Base-by-base conservation (phyloP, 2,888 invertebrate genomes). In the Agrochola lota region DNA sequence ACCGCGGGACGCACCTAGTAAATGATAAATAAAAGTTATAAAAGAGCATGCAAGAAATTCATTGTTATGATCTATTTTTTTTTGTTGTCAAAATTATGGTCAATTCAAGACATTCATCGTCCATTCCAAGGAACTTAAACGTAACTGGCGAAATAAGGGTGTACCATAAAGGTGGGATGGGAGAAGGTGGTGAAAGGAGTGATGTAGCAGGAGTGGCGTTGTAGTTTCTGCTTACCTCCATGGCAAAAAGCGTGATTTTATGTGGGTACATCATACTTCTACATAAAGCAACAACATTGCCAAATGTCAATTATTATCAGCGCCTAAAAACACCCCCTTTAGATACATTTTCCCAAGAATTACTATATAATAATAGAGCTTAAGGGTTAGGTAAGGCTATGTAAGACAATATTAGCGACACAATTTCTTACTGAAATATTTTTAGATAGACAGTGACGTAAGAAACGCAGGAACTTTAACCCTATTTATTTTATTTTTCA, bases 401-500 rank as follows among this genome's bases (percentile, higher is more conserved):
- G 9, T 23, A 17, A 15, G 67, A 49, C 35, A 66, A 20, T 46
- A 35, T n/a, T 23, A 73, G 1, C 17, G 2, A 43, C 23, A 46
- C 20, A 73, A 55, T n/a, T 35, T n/a, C 43, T n/a, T 6, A 15
- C n/a, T 26, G 17, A 35, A 55, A 70, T 8, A 43, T 62, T 55
- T 35, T 49, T 2, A 52, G 15, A 68, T 59, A 26, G 23, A 15
- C 52, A 30, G 7, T 55, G 23, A 63, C 52, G 63, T 63, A 63
- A 71, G 20, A 49, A 64, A 40, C n/a, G 12, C 60, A n/a, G 20
- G 15, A 71, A 49, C 23, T 26, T 35, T 46, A 71, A 59, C 49
- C 12, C 57, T 75, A 77, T 68, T 68, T 74, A n/a, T 35, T 68
- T 81, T 66, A 71, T 85, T 75, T 88, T 86, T 64, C 88, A 87